These are phyloP conservation scores for Volucella inflata DNA, from an alignment of 2,888 invertebrate species.

Conservation along the genomic window DNA sequence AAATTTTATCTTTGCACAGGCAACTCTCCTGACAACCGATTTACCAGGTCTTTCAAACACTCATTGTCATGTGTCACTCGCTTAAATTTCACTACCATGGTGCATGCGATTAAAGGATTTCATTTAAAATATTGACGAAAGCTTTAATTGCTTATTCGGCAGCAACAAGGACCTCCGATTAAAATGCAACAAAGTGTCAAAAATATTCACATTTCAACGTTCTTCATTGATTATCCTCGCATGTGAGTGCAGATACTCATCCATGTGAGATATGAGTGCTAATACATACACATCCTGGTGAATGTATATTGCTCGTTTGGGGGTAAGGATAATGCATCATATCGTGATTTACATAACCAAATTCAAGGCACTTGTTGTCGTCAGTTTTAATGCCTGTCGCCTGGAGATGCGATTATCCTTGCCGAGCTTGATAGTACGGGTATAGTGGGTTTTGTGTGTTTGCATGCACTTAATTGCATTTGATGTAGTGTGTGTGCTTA, in stretches of 20 bases:
- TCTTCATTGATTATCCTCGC: constrained; percentile 41
- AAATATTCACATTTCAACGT: constrained; percentile 23
- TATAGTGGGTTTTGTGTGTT: constrained; percentile 6
- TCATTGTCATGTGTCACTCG: too few species aligned
- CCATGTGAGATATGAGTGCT: too few species aligned
- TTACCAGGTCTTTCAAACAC: too few species aligned
- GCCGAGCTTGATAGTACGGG: neutral
- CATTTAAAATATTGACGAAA: neutral
- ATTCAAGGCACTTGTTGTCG: constrained; percentile 4
- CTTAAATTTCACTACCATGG: too few species aligned
- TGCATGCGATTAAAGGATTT: too few species aligned
- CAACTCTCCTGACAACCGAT: too few species aligned
- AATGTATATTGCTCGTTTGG: neutral
- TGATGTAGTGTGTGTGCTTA: constrained; percentile 7
- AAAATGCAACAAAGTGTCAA: constrained; percentile 35
- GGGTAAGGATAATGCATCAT: constrained; percentile 26
- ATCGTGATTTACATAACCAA: constrained; percentile 44
- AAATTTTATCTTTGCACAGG: too few species aligned
- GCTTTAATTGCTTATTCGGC: neutral
- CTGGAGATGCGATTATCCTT: constrained; percentile 1
- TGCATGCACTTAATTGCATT: constrained; percentile 57
- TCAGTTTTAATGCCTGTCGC: neutral
- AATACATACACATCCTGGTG: too few species aligned
- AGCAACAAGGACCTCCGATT: constrained; percentile 5
- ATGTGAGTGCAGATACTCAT: constrained; percentile 6